Base-by-base conservation (phyloP, 2,888 invertebrate genomes). In the Gisinianus flammeolus region DNA sequence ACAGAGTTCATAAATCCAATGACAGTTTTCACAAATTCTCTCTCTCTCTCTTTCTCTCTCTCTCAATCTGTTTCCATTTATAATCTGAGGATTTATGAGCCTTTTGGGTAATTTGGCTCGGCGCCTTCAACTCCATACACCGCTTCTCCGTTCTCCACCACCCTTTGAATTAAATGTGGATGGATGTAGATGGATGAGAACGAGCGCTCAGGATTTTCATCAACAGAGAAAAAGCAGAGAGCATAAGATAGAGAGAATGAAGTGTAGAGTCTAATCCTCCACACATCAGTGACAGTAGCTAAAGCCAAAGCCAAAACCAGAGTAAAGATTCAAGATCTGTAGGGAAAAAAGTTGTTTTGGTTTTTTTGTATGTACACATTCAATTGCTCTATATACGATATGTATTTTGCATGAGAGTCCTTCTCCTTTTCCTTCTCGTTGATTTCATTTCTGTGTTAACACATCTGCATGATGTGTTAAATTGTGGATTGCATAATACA, bases 31-130 rank as follows among this genome's bases (percentile, higher is more conserved):
- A 10, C 22, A 62, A 68, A 68, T 28, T 52, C 52, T 24, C n/a
- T 58, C 58, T 58, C 58, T 22, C 58, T 58, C 58, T 58, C 58
- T 6, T 58, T 58, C n/a, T n/a, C n/a, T n/a, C n/a, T n/a, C n/a
- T 19, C 19, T 62, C 62, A 26, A 22, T 66, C 66, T 66, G n/a
- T 73, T 62, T 28, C 26, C 67, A 74, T 74, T 66, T 66, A 74
- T 74, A 72, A 72, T 72, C 66, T 30, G 35, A 10, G n/a, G 52
- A 74, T 64, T 74, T 74, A 74, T 52, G 44, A 66, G 26, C 22
- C 26, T 22, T 35, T 28, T n/a, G 52, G 66, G 74, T 52, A 16
- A 74, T 74, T 74, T 74, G 74, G 74, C 74, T 66, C 74, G 16
- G 16, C 30, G 24, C 54, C 35, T 66, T 31, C 62, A 24, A 19